Conservation (phyloP, 2,888 invertebrate genomes). For the Malthinus flaveolus region DNA sequence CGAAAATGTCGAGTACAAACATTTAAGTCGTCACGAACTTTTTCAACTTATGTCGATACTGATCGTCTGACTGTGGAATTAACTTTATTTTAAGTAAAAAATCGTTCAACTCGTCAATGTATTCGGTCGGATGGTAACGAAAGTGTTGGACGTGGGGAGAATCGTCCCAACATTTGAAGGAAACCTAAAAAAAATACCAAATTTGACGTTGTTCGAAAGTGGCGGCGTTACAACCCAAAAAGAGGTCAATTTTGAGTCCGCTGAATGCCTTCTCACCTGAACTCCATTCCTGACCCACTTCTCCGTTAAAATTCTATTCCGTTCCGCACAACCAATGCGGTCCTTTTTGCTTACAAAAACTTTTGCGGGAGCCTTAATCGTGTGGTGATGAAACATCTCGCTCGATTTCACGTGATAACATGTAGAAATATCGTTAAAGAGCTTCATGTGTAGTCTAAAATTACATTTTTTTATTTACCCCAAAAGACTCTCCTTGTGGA, state of each 20-base stretch:
- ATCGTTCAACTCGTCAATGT: neutral
- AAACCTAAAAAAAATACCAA: neutral
- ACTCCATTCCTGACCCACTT: neutral
- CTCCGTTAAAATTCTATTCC: neutral
- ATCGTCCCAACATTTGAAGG: conserved; percentile 2
- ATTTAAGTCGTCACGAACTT: too few relatives aligned
- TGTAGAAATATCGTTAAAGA: neutral
- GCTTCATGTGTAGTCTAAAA: conserved; percentile 1
- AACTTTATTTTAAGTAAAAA: conserved; percentile 1
- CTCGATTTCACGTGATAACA: neutral
- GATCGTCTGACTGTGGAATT: neutral
- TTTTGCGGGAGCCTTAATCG: neutral
- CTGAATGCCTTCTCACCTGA: neutral
- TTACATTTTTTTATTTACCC: neutral
- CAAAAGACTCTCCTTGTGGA: neutral
- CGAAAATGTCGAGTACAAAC: too few relatives aligned
- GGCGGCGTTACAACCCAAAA: too few relatives aligned
- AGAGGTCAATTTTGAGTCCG: too few relatives aligned
- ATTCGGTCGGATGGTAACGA: neutral
- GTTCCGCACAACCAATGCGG: neutral
- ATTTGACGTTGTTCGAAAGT: too few relatives aligned
- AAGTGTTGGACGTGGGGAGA: neutral
- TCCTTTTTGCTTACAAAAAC: neutral
- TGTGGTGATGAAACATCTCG: neutral
- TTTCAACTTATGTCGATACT: too few relatives aligned